Evolutionary conservation across 2,113 vertebrate genomes (phyloP), one percentile per base, ranked within the genome.

Genomic region (Phalacrocorax brasilianus): DNA sequence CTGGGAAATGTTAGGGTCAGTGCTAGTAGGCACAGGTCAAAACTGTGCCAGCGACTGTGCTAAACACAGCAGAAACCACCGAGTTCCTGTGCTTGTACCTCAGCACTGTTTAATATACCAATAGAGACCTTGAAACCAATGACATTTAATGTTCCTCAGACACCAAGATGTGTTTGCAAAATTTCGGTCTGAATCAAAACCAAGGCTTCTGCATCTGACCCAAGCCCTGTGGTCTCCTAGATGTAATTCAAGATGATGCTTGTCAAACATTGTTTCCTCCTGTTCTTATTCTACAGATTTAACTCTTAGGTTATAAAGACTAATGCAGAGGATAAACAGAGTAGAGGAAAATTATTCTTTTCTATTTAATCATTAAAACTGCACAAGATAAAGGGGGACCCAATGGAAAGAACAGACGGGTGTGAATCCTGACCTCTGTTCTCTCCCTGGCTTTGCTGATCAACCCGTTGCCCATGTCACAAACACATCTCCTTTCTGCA

Each of bases 131-230:
- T 90, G 95, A 97, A 96, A 96, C 92, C 76, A 32, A 40, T 93
- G 96, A 96, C 96, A 91, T 96, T 95, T 96, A 84, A 84, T 59
- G 40, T 68, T 88, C 61, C 75, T 89, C 44, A 78, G 79, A 20
- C 61, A 72, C 65, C 76, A 81, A 75, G 65, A 75, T 84, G 52
- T 73, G 38, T 89, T 75, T 94, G 86, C 68, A 85, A 91, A 89
- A 97, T 97, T 95, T 96, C 92, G 1, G 47, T 95, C 93, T 94
- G 92, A 93, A 86, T 93, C 95, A 95, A 94, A 93, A 71, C 42
- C 67, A 55, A 85, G 68, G n/a, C 7, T 88, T 73, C 75, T 68
- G 79, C n/a, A 42, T 84, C 86, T 89, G 68, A 80, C 56, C 93
- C 66, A 66, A 73, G 19, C 16, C 58, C 35, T 93, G 93, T 35